Base-by-base conservation (phyloP, 2,888 invertebrate genomes). In the Tridacna crocea region DNA sequence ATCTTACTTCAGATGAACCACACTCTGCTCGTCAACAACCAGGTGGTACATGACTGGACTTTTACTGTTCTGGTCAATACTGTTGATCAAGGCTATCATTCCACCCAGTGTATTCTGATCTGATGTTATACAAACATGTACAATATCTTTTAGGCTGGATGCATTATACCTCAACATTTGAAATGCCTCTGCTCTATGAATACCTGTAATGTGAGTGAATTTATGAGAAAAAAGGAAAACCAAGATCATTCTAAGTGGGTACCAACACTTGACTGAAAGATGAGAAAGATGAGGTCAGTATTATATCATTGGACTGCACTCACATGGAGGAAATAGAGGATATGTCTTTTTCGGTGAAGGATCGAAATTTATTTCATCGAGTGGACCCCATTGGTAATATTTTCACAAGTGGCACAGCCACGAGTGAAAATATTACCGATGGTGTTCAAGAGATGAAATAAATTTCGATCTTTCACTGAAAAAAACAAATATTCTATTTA, bases 11-110 rank as follows among this genome's bases (percentile, higher is more conserved):
- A 91, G 55, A 77, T 92, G 92, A 17, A 87, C 88, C 13, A 83
- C 70, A 72, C 89, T 90, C 2, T 82, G 82, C 60, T 79, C 76
- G 78, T 90, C 89, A 6, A 91, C 90, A 22, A 93, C 87, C 2
- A 94, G 88, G 79, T 94, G 93, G 82, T 92, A 94, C 81, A 90
- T 88, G 68, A 94, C 91, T 10, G 86, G 83, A 17, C 90, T 87
- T 66, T 89, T 89, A 17, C 92, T 91, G 86, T 94, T 91, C 68
- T 87, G 85, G 61, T 92, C 83, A 36, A 94, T 91, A 82, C 94
- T 94, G 90, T 94, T 94, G 22, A 94, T 91, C 0, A 93, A 87
- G 10, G 94, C 91, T 4, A 94, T 88, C 89, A 93, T 91, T 12
- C 94, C 94, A 72, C 93, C 92, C 12, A 94, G 65, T 0, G 92